phyloP scores from a whole-genome alignment of 2,113 vertebrate genomes.

The Corythoichthys haematopterus region DNA sequence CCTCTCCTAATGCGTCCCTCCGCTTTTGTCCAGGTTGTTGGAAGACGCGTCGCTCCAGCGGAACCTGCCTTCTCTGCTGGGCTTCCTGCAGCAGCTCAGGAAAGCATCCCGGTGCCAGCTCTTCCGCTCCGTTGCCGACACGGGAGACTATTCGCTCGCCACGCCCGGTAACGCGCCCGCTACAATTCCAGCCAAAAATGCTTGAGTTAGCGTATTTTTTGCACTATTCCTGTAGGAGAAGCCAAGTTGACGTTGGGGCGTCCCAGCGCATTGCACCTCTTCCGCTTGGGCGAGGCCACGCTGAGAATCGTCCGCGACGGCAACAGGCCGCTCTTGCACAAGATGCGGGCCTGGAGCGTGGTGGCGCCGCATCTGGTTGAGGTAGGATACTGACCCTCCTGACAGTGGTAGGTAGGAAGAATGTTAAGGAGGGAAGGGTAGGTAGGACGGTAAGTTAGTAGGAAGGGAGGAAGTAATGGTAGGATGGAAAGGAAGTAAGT shows the following conservation, averaged over 20 bases:
- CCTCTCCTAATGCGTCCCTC: too few species aligned
- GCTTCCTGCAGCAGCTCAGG: constrained; percentile 91
- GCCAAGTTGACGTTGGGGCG: constrained; percentile 85
- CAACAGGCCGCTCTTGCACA: constrained; percentile 83
- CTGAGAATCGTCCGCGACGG: constrained; percentile 87
- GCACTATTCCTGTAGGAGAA: constrained; percentile 71
- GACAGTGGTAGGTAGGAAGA: too few species aligned
- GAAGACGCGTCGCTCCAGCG: constrained; percentile 89
- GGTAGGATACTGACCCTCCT: constrained; percentile 61
- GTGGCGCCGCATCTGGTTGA: constrained; percentile 95
- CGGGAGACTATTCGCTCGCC: constrained; percentile 86
- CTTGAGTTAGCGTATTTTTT: too few species aligned
- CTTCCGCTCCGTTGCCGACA: constrained; percentile 88
- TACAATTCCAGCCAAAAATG: too few species aligned
- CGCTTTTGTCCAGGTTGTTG: constrained; percentile 78
- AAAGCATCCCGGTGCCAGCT: constrained; percentile 93
- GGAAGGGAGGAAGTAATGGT: too few species aligned
- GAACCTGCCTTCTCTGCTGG: constrained; percentile 83
- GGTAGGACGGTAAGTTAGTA: too few species aligned
- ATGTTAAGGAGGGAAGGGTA: too few species aligned
- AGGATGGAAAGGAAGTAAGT: too few species aligned
- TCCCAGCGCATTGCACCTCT: constrained; percentile 86
- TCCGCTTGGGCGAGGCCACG: constrained; percentile 91
- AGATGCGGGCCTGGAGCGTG: constrained; percentile 92
- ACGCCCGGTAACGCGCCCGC: constrained; percentile 83